phyloP scores from a whole-genome alignment of 2,113 vertebrate species.

The Turnix velox region DNA sequence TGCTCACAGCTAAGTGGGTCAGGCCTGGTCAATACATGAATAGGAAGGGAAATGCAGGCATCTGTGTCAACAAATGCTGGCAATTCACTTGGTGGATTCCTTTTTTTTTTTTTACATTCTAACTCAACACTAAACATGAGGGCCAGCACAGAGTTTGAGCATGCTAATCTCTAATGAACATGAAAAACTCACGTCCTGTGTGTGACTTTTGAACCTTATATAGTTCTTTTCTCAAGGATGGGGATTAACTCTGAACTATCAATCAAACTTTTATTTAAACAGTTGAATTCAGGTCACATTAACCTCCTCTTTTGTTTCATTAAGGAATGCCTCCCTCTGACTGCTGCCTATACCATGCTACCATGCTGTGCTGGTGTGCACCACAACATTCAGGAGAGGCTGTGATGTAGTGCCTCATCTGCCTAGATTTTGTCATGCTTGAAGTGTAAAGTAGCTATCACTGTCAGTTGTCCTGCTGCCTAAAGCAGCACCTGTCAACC shows the following conservation, averaged over 20 bases:
- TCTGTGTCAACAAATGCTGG: neutral
- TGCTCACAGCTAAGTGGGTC: constrained; percentile 13
- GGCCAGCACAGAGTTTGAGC: neutral
- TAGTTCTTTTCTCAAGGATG: neutral
- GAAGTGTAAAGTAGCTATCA: neutral
- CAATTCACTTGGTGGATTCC: neutral
- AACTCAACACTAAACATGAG: neutral
- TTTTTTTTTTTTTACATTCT: neutral
- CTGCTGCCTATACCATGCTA: neutral
- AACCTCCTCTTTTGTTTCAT: neutral
- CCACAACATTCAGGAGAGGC: neutral
- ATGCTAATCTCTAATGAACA: neutral
- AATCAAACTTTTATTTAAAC: neutral
- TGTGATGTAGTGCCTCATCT: neutral
- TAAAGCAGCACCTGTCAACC: neutral
- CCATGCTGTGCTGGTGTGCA: neutral
- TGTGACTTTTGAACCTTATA: neutral
- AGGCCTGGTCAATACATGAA: neutral
- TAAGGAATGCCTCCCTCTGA: neutral
- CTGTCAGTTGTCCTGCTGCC: neutral
- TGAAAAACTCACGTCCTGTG: neutral
- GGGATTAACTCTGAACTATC: neutral
- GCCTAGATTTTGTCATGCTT: neutral
- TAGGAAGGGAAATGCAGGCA: neutral
- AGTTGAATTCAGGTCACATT: neutral